Evolutionary conservation across 2,888 invertebrate genomes (phyloP).

Genomic region (Crepidodera aurea): DNA sequence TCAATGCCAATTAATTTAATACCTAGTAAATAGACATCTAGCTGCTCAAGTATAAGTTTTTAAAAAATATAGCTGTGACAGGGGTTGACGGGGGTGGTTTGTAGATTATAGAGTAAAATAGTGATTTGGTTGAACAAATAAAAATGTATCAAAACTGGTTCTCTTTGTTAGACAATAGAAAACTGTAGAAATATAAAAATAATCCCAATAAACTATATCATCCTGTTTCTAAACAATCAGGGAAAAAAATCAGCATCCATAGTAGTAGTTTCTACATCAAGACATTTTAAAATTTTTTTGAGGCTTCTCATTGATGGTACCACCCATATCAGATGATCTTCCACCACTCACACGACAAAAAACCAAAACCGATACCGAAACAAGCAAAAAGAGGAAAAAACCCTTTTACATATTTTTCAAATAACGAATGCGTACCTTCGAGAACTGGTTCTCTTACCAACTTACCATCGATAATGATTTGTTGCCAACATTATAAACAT

Average conservation of each 20-base stretch:
- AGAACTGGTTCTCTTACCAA: slow-evolving; percentile 45
- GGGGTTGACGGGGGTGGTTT: too few species aligned
- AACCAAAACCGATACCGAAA: slow-evolving; percentile 16
- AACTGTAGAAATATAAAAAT: background rate
- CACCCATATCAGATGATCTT: slow-evolving; percentile 28
- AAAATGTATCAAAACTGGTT: too few species aligned
- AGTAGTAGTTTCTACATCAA: background rate
- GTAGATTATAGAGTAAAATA: too few species aligned
- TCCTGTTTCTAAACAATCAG: too few species aligned
- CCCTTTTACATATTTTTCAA: slow-evolving; percentile 39
- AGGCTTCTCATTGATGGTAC: background rate
- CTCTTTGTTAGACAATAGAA: too few species aligned
- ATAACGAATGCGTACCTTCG: slow-evolving; percentile 38
- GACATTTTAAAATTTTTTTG: background rate
- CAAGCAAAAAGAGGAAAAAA: slow-evolving; percentile 10
- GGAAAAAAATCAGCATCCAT: too few species aligned
- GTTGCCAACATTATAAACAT: slow-evolving; percentile 46
- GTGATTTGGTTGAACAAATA: too few species aligned
- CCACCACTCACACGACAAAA: slow-evolving; percentile 19
- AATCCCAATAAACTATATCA: too few species aligned
- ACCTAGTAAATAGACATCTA: too few species aligned
- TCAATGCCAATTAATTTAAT: too few species aligned
- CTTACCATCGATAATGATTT: slow-evolving; percentile 52
- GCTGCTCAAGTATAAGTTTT: too few species aligned
- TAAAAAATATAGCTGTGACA: too few species aligned